A percentile compares a stretch with the other conserved stretches of the same genome.
Conservation (phyloP, 2,888 invertebrate genomes). For the Trypoxylon attenuatum region DNA sequence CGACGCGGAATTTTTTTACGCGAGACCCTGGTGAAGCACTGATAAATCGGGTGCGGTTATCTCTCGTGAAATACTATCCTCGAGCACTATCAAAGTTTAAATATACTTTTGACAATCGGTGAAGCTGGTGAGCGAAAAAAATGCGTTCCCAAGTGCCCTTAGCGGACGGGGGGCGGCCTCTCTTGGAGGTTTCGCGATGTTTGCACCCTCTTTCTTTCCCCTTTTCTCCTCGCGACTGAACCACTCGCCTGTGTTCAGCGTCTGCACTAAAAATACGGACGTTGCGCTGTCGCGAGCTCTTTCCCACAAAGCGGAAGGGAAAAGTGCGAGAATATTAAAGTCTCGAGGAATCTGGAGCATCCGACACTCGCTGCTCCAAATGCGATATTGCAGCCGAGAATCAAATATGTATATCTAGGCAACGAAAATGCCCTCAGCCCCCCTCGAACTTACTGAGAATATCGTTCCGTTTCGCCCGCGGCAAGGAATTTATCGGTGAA, state of each 20-base stretch:
- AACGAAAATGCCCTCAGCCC: too few species aligned
- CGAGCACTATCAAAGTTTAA: not conserved
- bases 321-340: not conserved
- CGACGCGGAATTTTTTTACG: not conserved
- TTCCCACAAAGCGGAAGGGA: not conserved
- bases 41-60: not conserved
- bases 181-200: not conserved
- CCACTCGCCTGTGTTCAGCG: not conserved
- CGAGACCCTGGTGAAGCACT: not conserved
- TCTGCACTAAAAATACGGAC: not conserved
- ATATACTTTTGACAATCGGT: not conserved
- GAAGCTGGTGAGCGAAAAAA: not conserved
- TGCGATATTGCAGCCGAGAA: not conserved
- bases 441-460: not conserved
- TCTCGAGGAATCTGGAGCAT: conserved; percentile 1
- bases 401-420: not conserved
- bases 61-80: not conserved
- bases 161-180: not conserved
- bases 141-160: not conserved
- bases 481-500: conserved; percentile 34
- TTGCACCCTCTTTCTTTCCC: not conserved
- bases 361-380: not conserved
- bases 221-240: not conserved
- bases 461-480: conserved; percentile 16
- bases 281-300: not conserved